Conservation (phyloP, 1,140 invertebrate genomes). For the Brachionus plicatilis region DNA sequence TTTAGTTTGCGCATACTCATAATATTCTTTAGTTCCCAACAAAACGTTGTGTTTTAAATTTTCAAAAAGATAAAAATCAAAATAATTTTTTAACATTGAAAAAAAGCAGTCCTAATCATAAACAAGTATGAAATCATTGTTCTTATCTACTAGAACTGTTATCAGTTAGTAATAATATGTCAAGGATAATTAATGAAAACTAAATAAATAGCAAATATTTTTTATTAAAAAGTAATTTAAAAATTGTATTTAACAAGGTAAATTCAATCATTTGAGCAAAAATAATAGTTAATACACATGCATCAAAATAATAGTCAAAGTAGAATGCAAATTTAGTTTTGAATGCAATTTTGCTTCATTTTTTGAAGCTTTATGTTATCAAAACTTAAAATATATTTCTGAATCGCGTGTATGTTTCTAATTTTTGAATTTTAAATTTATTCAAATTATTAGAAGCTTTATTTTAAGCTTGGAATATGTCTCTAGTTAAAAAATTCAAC, state of each 20-base stretch:
- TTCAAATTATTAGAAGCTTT: background rate
- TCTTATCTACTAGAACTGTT: background rate
- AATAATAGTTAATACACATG: background rate
- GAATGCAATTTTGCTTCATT: background rate
- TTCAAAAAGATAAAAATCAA: background rate
- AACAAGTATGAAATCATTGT: background rate
- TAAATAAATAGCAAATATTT: background rate
- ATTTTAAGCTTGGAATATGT: background rate
- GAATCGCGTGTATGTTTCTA: conserved; percentile 26
- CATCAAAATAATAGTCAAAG: background rate
- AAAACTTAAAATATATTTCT: background rate
- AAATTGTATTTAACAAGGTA: background rate
- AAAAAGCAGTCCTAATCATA: background rate
- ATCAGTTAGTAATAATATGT: background rate
- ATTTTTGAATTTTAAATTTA: conserved; percentile 30
- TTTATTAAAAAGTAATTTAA: background rate
- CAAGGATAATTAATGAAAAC: background rate
- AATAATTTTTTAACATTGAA: background rate
- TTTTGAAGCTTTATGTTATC: background rate
- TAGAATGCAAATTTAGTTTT: background rate
- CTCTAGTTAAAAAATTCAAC: conserved; percentile 6
- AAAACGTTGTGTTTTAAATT: background rate
- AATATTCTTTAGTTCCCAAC: background rate
- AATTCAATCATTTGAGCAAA: background rate
- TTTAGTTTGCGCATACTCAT: background rate